A percentile compares a stretch with the other conserved stretches of the same genome.
Conservation (phyloP, 37 sponge, comb jelly and placozoan species). For the Eunapius fragilis region DNA sequence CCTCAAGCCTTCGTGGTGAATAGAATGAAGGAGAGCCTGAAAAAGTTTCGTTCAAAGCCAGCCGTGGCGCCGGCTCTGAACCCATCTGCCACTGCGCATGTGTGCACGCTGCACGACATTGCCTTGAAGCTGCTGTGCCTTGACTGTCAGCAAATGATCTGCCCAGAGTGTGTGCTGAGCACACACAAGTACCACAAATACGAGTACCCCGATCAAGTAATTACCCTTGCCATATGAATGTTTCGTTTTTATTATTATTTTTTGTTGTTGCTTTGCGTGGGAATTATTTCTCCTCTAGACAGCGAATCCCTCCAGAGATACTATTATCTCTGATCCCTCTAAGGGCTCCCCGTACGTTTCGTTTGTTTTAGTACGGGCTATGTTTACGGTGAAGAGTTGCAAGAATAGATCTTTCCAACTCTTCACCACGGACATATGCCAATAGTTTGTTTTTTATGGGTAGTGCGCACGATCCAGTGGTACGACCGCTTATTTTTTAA, state of each 20-base stretch:
- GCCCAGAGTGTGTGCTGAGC: background rate
- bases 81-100: background rate
- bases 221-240: background rate
- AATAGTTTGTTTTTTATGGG: no score
- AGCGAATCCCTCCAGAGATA: background rate
- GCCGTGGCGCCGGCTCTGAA: background rate
- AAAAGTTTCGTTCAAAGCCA: background rate
- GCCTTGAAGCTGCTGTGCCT: background rate
- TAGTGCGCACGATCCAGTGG: no score
- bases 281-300: background rate
- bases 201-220: background rate
- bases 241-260: no score
- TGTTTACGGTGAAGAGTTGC: no score
- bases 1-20: conserved; percentile 26
- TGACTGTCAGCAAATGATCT: background rate
- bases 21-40: conserved; percentile 8
- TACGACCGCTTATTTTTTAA: no score
- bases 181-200: background rate
- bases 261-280: no score
- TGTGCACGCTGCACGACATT: background rate
- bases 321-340: no score
- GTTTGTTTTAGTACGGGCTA: no score
- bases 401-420: no score
- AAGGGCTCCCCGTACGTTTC: background rate
- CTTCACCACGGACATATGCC: no score